Evolutionary conservation across 2,797 vertebrate genomes (phyloP).

Genomic region (Melanotaenia trifasciata): DNA sequence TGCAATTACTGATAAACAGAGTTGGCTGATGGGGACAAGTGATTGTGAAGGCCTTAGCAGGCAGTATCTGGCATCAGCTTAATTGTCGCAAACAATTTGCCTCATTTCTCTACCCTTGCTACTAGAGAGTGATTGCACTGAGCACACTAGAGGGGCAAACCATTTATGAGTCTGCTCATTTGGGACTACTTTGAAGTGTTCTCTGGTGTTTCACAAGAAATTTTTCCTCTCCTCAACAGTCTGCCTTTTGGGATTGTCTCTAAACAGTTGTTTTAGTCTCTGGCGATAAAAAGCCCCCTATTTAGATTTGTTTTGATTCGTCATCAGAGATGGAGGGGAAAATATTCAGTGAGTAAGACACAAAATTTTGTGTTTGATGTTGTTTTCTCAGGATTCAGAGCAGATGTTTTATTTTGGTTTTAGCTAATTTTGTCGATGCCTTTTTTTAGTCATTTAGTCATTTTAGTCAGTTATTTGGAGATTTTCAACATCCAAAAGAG

Average conservation of each 20-base stretch:
- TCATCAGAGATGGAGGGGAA: conserved; percentile 48
- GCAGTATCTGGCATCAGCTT: conserved; percentile 86
- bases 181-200: conserved; percentile 83
- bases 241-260: conserved; percentile 70
- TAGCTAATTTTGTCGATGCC: not conserved
- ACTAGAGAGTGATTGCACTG: conserved; percentile 66
- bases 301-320: conserved; percentile 66
- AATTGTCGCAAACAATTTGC: conserved; percentile 86
- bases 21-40: conserved; percentile 79
- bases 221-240: conserved; percentile 43
- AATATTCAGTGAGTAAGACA: conserved; percentile 42
- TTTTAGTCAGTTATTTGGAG: conserved; percentile 11
- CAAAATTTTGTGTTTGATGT: conserved; percentile 37
- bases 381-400: conserved; percentile 36
- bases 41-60: conserved; percentile 75
- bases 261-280: conserved; percentile 73
- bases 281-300: conserved; percentile 59
- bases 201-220: conserved; percentile 71
- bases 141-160: conserved; percentile 77
- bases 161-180: conserved; percentile 78
- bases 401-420: conserved; percentile 7
- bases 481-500: conserved; percentile 20
- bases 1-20: conserved; percentile 85
- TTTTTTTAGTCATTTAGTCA: conserved; percentile 3
- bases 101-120: conserved; percentile 68